Evolutionary conservation across 2,797 vertebrate species (phyloP).

Genomic region (Poecilia wingei): DNA sequence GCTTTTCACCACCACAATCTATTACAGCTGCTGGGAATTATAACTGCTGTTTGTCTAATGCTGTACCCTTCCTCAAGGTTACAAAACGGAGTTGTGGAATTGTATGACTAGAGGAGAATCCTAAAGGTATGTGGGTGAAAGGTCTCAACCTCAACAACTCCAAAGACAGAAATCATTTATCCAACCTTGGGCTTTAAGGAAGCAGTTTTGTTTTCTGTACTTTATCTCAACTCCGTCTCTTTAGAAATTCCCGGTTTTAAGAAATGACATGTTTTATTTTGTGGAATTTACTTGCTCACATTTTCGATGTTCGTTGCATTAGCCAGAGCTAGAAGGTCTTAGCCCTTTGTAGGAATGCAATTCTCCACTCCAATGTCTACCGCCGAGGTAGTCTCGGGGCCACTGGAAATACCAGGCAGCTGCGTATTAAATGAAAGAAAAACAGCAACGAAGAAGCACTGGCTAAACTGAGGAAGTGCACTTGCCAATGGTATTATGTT

Average conservation of each 20-base stretch:
- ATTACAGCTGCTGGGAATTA: constrained; percentile 1
- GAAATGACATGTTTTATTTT: not conserved
- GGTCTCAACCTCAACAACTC: not conserved
- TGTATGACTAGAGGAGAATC: not conserved
- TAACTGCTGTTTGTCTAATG: not conserved
- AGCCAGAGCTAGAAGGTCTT: constrained; percentile 9
- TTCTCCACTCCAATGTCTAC: constrained; percentile 44
- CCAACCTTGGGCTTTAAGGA: not conserved
- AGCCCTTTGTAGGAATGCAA: constrained; percentile 41
- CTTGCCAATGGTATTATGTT: constrained; percentile 60
- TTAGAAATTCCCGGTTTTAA: constrained; percentile 2
- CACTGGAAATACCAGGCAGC: constrained; percentile 57
- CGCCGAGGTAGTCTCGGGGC: constrained; percentile 29
- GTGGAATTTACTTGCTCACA: not conserved
- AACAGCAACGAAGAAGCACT: constrained; percentile 52
- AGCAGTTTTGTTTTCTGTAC: not conserved
- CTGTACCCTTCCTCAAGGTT: not conserved
- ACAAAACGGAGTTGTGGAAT: not conserved
- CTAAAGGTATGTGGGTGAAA: not conserved
- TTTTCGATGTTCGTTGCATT: not conserved
- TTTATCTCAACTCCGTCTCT: not conserved
- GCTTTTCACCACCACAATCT: constrained; percentile 3
- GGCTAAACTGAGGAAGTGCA: constrained; percentile 31
- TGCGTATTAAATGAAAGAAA: constrained; percentile 61
- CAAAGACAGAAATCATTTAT: not conserved